phyloP scores from a whole-genome alignment of 2,888 invertebrate species.

The Hemicrepidius hirtus region DNA sequence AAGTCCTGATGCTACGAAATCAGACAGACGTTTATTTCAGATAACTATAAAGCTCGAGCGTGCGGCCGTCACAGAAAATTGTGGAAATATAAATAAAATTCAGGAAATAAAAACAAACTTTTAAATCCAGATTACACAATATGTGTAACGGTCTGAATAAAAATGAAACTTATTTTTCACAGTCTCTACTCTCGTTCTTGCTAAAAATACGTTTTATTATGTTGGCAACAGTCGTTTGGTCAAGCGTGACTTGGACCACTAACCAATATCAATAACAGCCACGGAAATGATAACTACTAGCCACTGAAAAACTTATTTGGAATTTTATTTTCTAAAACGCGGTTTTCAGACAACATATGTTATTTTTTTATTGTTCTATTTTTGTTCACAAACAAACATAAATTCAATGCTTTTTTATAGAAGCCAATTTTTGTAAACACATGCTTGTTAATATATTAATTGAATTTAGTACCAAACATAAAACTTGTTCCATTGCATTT shows the following conservation, averaged over 20 bases:
- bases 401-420: neutral
- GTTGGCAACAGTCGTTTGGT: slow-evolving; percentile 26
- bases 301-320: slow-evolving; percentile 22
- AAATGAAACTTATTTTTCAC: slow-evolving; percentile 11
- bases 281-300: slow-evolving; percentile 19
- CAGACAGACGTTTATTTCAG: slow-evolving; percentile 5
- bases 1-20: neutral
- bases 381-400: neutral
- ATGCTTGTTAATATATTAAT: too few species aligned
- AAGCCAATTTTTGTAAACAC: neutral
- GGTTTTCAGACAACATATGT: slow-evolving; percentile 8
- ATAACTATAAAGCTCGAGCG: slow-evolving; percentile 4
- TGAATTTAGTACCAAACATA: too few species aligned
- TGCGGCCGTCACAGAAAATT: slow-evolving; percentile 4
- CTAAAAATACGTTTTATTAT: slow-evolving; percentile 24
- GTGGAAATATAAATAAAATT: slow-evolving; percentile 14
- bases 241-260: slow-evolving; percentile 26
- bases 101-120: slow-evolving; percentile 13
- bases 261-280: slow-evolving; percentile 14
- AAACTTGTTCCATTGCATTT: too few species aligned
- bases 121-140: slow-evolving; percentile 24
- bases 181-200: neutral
- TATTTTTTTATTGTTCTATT: slow-evolving; percentile 13
- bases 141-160: slow-evolving; percentile 17
- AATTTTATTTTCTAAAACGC: slow-evolving; percentile 9